Base-by-base conservation (phyloP, 1,140 invertebrate species). In the Aphidius ervi region DNA sequence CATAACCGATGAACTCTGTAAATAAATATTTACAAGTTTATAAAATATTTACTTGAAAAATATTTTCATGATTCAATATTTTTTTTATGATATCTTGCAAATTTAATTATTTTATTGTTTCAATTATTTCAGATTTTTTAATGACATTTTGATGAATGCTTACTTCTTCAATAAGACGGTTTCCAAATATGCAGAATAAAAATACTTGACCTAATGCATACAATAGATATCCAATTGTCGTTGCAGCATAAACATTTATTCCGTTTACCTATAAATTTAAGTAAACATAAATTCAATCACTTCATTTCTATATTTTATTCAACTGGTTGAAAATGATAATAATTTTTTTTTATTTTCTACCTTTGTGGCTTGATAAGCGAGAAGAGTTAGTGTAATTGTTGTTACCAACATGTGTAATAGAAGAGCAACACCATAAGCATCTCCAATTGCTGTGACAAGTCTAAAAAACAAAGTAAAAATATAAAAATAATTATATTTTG, bases 331-430 rank as follows among this genome's bases (percentile, higher is more conserved):
- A 53, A 58, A 62, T 52, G 10, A 16, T 58, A 54, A 50, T 39
- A 39, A 5, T 61, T 72, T 1, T 31, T 31, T 3, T 31, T 31
- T 3, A n/a, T 31, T 31, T 31, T 31, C 1, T 81, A 89, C 88
- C 82, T 91, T 91, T 1, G 91, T 93, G 6, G 90, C 91, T 76
- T 92, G 90, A 72, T 93, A 93, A 43, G 91, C 90, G 37, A 92
- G 78, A 37, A 92, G 79, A 40, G 90, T 93, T 39, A 93, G 75
- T 9, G 88, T 91, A 52, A 93, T 89, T 9, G 90, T 92, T 3
- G 89, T 90, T 7, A 88, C 87, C 66, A 92, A 80, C 91, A 93
- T 93, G 74, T 92, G 91, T 39, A 92, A 82, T 47, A 93, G 71
- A 7, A 93, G 75, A 47, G 90, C 89, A 23, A 87, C 83, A 50